Percentiles rank a stretch among this genome's conserved stretches.
These are phyloP conservation scores for Phyllotreta cruciferae DNA, from an alignment of 2,888 invertebrate species.

Conservation along the genomic window DNA sequence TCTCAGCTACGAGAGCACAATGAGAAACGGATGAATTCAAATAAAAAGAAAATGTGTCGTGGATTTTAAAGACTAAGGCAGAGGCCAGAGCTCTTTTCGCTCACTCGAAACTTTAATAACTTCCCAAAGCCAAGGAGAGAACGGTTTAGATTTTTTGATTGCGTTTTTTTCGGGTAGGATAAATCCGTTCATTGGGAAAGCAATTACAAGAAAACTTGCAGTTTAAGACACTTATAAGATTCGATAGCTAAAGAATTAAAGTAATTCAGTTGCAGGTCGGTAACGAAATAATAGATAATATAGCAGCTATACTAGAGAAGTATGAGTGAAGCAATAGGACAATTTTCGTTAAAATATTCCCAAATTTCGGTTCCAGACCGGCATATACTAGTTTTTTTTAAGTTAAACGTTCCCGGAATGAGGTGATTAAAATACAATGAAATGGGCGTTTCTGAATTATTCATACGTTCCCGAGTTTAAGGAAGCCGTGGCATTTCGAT, in stretches of 20 bases:
- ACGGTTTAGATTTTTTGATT: slow-evolving; percentile 2
- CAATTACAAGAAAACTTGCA: slow-evolving; percentile 3
- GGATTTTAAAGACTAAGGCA: slow-evolving; percentile 4
- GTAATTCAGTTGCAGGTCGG: too few relatives aligned
- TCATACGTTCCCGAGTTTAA: slow-evolving; percentile 3
- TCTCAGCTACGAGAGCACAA: slow-evolving; percentile 6
- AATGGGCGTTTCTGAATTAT: slow-evolving; percentile 10
- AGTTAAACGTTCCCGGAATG: slow-evolving; percentile 14
- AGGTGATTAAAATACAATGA: slow-evolving; percentile 18
- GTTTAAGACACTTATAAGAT: background rate
- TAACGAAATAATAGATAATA: too few relatives aligned
- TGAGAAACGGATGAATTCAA: slow-evolving; percentile 6
- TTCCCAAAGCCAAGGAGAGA: background rate
- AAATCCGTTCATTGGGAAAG: too few relatives aligned
- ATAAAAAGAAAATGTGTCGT: slow-evolving; percentile 9
- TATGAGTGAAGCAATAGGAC: too few relatives aligned
- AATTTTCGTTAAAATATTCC: too few relatives aligned
- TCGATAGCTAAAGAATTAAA: too few relatives aligned
- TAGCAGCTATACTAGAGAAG: too few relatives aligned
- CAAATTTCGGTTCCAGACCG: too few relatives aligned
- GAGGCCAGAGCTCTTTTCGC: background rate
- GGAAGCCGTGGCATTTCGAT: slow-evolving; percentile 5
- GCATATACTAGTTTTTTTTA: slow-evolving; percentile 11
- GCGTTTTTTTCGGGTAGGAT: background rate
- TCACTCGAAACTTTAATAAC: slow-evolving; percentile 5